Base-by-base conservation (phyloP, 2,113 vertebrate genomes). In the Urocynchramus pylzowi region DNA sequence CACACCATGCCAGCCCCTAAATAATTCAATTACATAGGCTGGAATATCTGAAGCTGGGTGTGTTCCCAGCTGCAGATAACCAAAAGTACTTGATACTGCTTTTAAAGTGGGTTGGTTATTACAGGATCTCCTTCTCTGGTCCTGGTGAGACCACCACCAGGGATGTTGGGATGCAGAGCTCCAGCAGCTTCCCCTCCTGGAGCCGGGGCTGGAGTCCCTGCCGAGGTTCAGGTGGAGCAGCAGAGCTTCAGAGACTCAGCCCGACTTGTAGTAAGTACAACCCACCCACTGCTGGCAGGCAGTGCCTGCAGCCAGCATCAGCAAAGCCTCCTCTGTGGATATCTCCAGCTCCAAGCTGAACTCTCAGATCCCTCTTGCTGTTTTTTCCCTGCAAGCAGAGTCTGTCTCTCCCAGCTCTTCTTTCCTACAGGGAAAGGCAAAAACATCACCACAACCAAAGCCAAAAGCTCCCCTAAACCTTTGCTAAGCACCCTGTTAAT, bases 21-120 rank as follows among this genome's bases (percentile, higher is more conserved):
- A 98, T 98, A 98, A 98, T 98, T 98, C 96, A 98, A 94, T 84
- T 93, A 95, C 94, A 74, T 42, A 74, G 96, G 89, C 96, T 49
- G 92, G 97, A 96, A 95, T 97, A 96, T 92, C 94, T 68, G 86
- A 89, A 56, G 88, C 90, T 79, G 93, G 95, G 95, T 79, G 42
- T 92, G 89, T 96, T 97, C 67, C 93, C 95, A 95, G 97, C 96
- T 85, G 91, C 74, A 91, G 95, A 93, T 96, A 97, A 97, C 95
- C 95, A 96, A 45, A 97, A 97, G 89, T 59, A 23, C 60, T 91
- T 60, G 30, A 10, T 71, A 22, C 16, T 15, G 69, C 74, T 86
- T 68, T 50, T 53, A 75, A 69, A 89, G 54, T 30, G 44, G 19
- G 35, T 59, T 81, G 47, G 15, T 45, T 57, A 64, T 13, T 64